Percentiles rank a stretch among this genome's conserved stretches.
Evolutionary conservation across 2,888 invertebrate species (phyloP).

Genomic region (Drosophila mimetica): DNA sequence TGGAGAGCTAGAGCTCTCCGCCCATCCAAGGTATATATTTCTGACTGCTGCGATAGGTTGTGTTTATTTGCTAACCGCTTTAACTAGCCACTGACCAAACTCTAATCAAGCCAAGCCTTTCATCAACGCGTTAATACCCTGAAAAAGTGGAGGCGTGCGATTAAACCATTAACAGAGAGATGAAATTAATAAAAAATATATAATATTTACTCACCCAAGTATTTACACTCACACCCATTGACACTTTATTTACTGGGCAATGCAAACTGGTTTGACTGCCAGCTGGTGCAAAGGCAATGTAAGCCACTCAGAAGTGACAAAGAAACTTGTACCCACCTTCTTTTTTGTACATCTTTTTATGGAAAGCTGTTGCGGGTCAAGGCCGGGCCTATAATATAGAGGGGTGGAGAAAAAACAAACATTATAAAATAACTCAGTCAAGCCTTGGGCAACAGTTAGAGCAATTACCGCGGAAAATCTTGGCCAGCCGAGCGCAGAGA

Average conservation of each 20-base stretch:
- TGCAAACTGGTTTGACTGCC: conserved; percentile 42
- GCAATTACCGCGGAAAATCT: conserved; percentile 21
- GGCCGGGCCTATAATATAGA: conserved; percentile 32
- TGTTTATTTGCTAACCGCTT: conserved; percentile 63
- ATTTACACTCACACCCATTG: conserved; percentile 9
- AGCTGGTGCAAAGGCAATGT: conserved; percentile 33
- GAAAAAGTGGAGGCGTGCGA: conserved; percentile 30
- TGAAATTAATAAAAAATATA: conserved; percentile 7
- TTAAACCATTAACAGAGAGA: conserved; percentile 38
- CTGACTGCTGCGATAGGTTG: conserved; percentile 43
- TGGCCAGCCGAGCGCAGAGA: conserved; percentile 36
- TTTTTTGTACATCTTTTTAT: conserved; percentile 34
- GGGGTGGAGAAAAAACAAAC: neutral
- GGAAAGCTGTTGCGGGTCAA: conserved; percentile 63
- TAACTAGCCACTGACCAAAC: conserved; percentile 43
- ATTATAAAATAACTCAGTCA: conserved; percentile 11
- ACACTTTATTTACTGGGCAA: conserved; percentile 20
- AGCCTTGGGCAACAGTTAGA: conserved; percentile 23
- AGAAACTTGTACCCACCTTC: conserved; percentile 47
- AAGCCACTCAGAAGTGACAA: conserved; percentile 40
- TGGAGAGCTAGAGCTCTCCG: conserved; percentile 10
- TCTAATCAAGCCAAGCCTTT: conserved; percentile 53
- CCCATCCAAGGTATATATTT: conserved; percentile 69
- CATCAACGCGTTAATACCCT: conserved; percentile 40
- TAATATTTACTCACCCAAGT: conserved; percentile 14